These are phyloP conservation scores for Ceyx margarethae DNA, from an alignment of 2,113 vertebrate genomes.

Conservation along the genomic window DNA sequence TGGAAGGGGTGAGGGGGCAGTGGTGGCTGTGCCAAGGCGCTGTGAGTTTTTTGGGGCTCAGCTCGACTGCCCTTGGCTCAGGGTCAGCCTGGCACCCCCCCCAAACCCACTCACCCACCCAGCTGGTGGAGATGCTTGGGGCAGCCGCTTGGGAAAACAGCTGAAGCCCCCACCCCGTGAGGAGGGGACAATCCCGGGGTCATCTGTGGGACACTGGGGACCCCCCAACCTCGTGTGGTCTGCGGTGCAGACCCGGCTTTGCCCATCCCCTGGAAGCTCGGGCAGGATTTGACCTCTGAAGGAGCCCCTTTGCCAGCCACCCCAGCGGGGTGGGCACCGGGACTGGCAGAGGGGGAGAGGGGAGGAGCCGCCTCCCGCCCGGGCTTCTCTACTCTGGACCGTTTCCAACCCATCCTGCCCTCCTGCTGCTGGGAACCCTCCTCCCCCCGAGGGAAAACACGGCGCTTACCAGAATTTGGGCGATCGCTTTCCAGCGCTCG, in stretches of 20 bases:
- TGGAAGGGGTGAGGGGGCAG: neutral
- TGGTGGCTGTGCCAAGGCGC: fast-evolving
- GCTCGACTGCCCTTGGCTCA: fast-evolving
- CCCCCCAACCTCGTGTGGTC: no score
- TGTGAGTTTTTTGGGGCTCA: neutral
- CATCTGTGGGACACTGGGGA: neutral
- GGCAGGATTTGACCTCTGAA: neutral
- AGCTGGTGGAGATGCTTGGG: neutral
- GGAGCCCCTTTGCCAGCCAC: neutral
- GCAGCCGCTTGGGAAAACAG: neutral
- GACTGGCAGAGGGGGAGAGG: neutral
- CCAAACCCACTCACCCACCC: no score
- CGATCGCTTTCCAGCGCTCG: neutral
- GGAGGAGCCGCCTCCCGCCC: neutral
- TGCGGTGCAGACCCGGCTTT: neutral
- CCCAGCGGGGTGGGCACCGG: fast-evolving
- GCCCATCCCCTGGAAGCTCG: fast-evolving
- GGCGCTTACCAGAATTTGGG: constrained; percentile 28
- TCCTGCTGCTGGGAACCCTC: constrained; percentile 39
- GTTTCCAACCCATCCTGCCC: neutral
- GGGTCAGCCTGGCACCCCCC: neutral
- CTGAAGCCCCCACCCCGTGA: no score
- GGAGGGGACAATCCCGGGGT: neutral
- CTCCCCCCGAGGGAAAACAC: neutral
- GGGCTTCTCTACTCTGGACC: neutral